phyloP scores from a whole-genome alignment of 2,113 vertebrate species.

The Phylloscopus trochiloides region DNA sequence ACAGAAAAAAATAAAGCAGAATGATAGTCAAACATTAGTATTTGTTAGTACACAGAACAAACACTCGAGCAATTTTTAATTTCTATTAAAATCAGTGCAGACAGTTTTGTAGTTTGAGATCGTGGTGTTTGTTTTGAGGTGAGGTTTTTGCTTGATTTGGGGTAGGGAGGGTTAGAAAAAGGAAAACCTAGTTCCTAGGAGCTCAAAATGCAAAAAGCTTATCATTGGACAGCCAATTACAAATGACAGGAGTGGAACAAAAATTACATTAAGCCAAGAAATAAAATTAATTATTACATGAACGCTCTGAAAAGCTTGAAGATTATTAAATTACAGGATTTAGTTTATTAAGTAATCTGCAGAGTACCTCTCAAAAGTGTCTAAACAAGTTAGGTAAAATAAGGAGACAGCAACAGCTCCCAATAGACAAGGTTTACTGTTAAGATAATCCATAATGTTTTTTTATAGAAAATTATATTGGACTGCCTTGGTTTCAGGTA shows the following conservation, averaged over 20 bases:
- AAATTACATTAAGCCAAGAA: neutral
- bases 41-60: neutral
- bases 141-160: neutral
- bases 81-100: neutral
- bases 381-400: neutral
- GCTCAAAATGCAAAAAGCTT: neutral
- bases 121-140: accelerated
- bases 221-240: neutral
- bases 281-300: neutral
- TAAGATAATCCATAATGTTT: neutral
- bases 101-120: accelerated
- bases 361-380: neutral
- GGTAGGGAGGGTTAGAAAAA: neutral
- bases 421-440: neutral
- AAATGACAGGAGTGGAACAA: neutral
- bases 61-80: neutral
- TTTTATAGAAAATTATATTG: neutral
- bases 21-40: neutral
- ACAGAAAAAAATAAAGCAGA: neutral
- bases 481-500: neutral
- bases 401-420: neutral
- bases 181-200: neutral
- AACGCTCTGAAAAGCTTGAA: neutral
- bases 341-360: neutral
- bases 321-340: neutral